These are phyloP conservation scores for Saccostrea glomerata DNA, from an alignment of 1,140 invertebrate genomes.

Conservation along the genomic window DNA sequence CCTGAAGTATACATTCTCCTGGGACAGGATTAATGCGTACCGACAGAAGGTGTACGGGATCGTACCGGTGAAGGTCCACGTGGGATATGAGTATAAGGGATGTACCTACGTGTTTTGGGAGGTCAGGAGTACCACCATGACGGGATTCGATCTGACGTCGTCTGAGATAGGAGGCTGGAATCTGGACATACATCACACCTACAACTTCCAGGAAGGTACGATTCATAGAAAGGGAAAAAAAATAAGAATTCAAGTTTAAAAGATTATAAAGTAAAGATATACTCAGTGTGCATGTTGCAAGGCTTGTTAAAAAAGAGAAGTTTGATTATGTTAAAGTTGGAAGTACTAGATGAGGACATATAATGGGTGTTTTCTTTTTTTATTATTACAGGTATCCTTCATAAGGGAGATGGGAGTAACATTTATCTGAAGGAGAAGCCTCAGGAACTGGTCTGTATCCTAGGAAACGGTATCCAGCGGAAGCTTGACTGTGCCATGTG, in stretches of 20 bases:
- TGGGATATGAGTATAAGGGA: conserved; percentile 96
- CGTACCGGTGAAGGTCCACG: conserved; percentile 87
- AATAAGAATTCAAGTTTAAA: neutral
- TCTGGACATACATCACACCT: conserved; percentile 96
- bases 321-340: neutral
- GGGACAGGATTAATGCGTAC: conserved; percentile 98
- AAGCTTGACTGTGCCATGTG: conserved; percentile 85
- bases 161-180: conserved; percentile 98
- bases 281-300: neutral
- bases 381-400: conserved; percentile 91
- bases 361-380: too few relatives aligned
- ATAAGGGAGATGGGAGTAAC: conserved; percentile 98
- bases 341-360: neutral
- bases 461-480: conserved; percentile 94
- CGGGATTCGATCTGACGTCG: conserved; percentile 97
- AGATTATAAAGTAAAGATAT: neutral
- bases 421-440: conserved; percentile 97
- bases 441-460: conserved; percentile 91
- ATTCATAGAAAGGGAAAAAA: neutral
- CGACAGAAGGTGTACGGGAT: conserved; percentile 92
- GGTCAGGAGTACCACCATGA: conserved; percentile 94
- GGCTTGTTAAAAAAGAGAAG: neutral
- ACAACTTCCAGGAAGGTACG: conserved; percentile 96
- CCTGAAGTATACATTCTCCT: conserved; percentile 95
- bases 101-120: conserved; percentile 97